Percentiles rank a stretch among this genome's conserved stretches.
These are phyloP conservation scores for Leucophenga maculata DNA, from an alignment of 2,888 invertebrate genomes.

Conservation along the genomic window DNA sequence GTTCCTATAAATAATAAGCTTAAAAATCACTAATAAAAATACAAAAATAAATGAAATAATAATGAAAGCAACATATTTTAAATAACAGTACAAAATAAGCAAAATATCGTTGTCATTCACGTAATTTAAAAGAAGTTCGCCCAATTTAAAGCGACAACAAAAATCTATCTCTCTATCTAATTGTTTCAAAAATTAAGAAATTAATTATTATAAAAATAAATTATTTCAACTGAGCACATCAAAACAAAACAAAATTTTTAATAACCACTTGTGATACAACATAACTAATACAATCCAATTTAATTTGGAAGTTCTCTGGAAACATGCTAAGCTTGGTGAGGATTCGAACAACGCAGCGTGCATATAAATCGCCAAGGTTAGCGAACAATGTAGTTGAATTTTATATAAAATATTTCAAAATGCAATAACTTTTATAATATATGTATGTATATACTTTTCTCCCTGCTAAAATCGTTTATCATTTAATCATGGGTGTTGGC, in stretches of 20 bases:
- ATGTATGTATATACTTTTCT: too few relatives aligned
- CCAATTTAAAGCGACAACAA: background rate
- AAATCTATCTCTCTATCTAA: background rate
- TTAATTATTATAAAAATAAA: background rate
- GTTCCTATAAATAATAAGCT: constrained; percentile 60
- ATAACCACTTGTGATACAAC: constrained; percentile 36
- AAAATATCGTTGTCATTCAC: constrained; percentile 1
- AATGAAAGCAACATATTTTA: background rate
- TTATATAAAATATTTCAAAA: background rate
- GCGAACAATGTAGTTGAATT: background rate
- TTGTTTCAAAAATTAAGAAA: background rate
- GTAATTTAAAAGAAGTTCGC: background rate
- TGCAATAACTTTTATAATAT: too few relatives aligned
- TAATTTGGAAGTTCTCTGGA: too few relatives aligned
- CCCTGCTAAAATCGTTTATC: too few relatives aligned
- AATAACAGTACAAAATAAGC: constrained; percentile 16
- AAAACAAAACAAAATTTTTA: constrained; percentile 26
- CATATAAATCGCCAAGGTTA: background rate
- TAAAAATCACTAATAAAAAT: constrained; percentile 35
- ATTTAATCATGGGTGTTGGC: too few relatives aligned
- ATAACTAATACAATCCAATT: too few relatives aligned
- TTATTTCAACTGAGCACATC: constrained; percentile 8
- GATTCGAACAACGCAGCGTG: background rate
- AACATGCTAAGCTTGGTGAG: background rate
- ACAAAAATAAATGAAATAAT: background rate